Percentiles rank a stretch among this genome's conserved stretches.
These are phyloP conservation scores for Papilio gigon DNA, from an alignment of 2,888 invertebrate species.

Conservation along the genomic window DNA sequence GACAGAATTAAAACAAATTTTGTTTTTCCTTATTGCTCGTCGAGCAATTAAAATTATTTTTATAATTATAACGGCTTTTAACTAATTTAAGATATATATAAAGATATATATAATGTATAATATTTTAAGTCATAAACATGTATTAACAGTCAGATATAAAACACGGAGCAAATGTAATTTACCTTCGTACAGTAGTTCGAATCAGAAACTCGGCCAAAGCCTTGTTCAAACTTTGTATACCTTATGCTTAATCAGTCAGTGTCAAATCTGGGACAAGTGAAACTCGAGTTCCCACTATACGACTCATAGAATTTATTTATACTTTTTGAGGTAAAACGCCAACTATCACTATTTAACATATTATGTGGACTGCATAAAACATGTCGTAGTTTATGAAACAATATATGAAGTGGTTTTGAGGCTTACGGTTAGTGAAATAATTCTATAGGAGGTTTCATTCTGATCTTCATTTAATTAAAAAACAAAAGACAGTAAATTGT, in stretches of 20 bases:
- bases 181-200: conserved; percentile 23
- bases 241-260: conserved; percentile 38
- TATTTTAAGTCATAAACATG: not conserved
- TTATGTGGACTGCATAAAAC: too few relatives aligned
- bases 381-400: too few relatives aligned
- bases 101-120: not conserved
- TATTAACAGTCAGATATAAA: not conserved
- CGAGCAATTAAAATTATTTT: too few relatives aligned
- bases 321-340: conserved; percentile 14
- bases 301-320: conserved; percentile 19
- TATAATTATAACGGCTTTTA: too few relatives aligned
- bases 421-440: too few relatives aligned
- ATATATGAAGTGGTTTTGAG: not conserved
- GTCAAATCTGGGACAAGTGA: conserved; percentile 40
- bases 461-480: too few relatives aligned
- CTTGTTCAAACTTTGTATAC: conserved; percentile 29
- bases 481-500: too few relatives aligned
- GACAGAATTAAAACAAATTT: too few relatives aligned
- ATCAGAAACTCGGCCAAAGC: conserved; percentile 34
- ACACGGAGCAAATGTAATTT: conserved; percentile 12
- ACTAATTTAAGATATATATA: too few relatives aligned
- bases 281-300: conserved; percentile 23
- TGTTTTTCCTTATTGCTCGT: too few relatives aligned
- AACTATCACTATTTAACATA: not conserved
- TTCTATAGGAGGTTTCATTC: too few relatives aligned